phyloP scores from a whole-genome alignment of 2,888 invertebrate species.

The Linyphia triangularis region DNA sequence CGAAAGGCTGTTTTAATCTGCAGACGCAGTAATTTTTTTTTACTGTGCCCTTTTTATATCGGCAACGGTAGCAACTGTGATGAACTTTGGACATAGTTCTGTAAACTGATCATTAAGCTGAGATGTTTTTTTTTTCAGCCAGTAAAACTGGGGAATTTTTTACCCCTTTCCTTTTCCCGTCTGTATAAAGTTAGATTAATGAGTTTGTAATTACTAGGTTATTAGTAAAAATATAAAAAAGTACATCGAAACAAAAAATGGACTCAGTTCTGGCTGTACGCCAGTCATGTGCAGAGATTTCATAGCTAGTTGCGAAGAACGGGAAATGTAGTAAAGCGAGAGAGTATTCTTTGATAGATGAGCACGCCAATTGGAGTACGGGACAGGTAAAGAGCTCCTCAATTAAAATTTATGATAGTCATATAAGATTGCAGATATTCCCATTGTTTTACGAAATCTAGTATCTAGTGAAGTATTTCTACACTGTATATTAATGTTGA shows the following conservation, averaged over 20 bases:
- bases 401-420: constrained; percentile 31
- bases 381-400: constrained; percentile 29
- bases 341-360: constrained; percentile 46
- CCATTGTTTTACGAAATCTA: neutral
- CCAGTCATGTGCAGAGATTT: constrained; percentile 64
- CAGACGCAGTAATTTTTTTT: constrained; percentile 28
- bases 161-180: constrained; percentile 52
- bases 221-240: constrained; percentile 66
- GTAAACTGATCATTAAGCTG: constrained; percentile 74
- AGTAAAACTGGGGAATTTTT: constrained; percentile 50
- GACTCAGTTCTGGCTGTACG: constrained; percentile 43
- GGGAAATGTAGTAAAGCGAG: constrained; percentile 30
- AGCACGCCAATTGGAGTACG: constrained; percentile 51
- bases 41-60: constrained; percentile 56
- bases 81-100: constrained; percentile 71
- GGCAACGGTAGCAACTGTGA: constrained; percentile 40
- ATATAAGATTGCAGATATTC: constrained; percentile 20
- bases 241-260: constrained; percentile 28
- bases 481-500: no score
- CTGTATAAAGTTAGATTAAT: constrained; percentile 74
- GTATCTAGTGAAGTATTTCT: no score
- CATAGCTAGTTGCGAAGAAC: constrained; percentile 63
- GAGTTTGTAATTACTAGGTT: constrained; percentile 75
- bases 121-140: constrained; percentile 39
- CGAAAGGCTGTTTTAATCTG: constrained; percentile 69